Evolutionary conservation across 2,113 vertebrate genomes (phyloP).

Genomic region (Semnornis frantzii): DNA sequence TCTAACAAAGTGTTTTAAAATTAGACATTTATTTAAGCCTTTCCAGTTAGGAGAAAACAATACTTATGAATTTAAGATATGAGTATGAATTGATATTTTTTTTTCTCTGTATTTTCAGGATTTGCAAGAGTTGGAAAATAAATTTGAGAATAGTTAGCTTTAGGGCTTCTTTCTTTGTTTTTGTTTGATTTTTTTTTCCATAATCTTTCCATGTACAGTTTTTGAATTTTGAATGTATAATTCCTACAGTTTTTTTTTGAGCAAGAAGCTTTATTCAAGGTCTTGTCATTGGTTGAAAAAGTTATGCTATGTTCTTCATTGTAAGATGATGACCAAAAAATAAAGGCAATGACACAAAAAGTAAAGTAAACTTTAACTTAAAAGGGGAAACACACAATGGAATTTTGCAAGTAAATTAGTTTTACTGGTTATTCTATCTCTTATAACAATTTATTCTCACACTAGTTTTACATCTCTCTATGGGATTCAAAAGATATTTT

Average conservation of each 20-base stretch:
- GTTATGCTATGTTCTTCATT: neutral
- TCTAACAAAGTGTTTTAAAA: neutral
- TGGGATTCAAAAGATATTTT: neutral
- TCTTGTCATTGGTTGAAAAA: neutral
- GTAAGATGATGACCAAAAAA: neutral
- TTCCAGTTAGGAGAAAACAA: neutral
- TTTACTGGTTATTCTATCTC: neutral
- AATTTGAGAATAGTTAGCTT: too few species aligned
- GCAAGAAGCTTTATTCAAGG: neutral
- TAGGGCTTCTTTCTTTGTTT: too few species aligned
- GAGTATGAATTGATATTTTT: neutral
- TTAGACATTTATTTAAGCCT: neutral
- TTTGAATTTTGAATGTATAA: neutral
- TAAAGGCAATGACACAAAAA: neutral
- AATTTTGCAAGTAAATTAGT: neutral
- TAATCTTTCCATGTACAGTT: fast-evolving
- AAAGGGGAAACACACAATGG: neutral
- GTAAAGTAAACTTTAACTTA: neutral
- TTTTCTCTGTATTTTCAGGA: neutral
- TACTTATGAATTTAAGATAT: neutral
- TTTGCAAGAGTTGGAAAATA: neutral
- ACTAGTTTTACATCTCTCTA: neutral
- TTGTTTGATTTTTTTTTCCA: neutral
- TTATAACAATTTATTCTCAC: neutral
- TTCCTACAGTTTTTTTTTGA: neutral